phyloP scores from a whole-genome alignment of 1,140 invertebrate species.

The Phymastichus coffea region DNA sequence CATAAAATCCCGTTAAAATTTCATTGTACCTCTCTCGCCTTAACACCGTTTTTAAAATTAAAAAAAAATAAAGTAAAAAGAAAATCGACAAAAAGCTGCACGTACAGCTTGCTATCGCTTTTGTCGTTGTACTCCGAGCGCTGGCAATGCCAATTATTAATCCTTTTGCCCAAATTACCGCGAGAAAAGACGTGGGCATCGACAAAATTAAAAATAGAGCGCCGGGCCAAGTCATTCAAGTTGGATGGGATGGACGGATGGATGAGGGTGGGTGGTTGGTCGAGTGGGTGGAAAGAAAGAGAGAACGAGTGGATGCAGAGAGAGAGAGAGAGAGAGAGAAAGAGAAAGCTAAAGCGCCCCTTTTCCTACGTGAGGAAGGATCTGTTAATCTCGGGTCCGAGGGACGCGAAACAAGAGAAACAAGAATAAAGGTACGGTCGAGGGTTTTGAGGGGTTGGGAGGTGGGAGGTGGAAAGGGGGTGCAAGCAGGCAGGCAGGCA shows the following conservation, averaged over 20 bases:
- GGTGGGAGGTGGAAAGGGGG: conserved; percentile 12
- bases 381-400: conserved; percentile 56
- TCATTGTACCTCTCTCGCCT: too few species aligned
- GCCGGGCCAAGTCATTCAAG: conserved; percentile 18
- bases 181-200: too few species aligned
- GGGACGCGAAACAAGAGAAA: conserved; percentile 28
- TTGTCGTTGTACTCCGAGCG: too few species aligned
- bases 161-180: too few species aligned
- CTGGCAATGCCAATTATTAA: too few species aligned
- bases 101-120: too few species aligned
- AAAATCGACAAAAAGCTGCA: too few species aligned
- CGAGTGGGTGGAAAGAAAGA: too few species aligned
- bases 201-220: conserved; percentile 24
- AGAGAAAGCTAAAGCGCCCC: conserved; percentile 39
- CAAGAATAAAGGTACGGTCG: conserved; percentile 28
- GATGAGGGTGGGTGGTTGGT: background rate
- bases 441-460: conserved; percentile 14
- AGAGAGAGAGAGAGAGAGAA: conserved; percentile 22
- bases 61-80: too few species aligned
- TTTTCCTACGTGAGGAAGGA: conserved; percentile 47
- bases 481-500: conserved; percentile 31
- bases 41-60: too few species aligned
- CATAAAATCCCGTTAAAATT: too few species aligned
- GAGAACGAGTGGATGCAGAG: background rate
- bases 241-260: conserved; percentile 10